A percentile compares a stretch with the other conserved stretches of the same genome.
Evolutionary conservation across 2,797 vertebrate genomes (phyloP).

Genomic region (Natrix natrix): DNA sequence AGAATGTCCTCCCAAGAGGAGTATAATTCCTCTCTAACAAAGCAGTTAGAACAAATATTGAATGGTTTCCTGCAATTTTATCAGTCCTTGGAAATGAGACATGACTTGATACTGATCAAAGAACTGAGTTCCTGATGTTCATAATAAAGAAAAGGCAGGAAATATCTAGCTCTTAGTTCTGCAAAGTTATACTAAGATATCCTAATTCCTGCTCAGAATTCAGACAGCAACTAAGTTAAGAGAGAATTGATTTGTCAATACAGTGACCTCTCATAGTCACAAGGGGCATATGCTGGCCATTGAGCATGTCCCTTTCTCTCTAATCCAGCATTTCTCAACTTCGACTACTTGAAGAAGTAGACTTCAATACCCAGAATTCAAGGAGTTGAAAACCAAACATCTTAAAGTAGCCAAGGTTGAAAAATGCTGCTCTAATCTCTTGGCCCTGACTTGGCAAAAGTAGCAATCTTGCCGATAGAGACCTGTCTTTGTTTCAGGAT

Average conservation of each 20-base stretch:
- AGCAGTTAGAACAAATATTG: not conserved
- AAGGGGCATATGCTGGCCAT: not conserved
- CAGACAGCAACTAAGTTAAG: not conserved
- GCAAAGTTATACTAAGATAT: not conserved
- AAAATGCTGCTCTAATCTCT: not conserved
- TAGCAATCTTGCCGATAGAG: not conserved
- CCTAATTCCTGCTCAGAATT: not conserved
- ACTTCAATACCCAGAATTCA: not conserved
- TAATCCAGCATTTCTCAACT: not conserved
- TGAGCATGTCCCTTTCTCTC: not conserved
- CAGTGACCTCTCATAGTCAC: not conserved
- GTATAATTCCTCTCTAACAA: not conserved
- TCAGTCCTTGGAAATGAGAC: not conserved
- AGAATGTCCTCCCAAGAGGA: not conserved
- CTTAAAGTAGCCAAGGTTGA: not conserved
- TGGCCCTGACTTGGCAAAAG: not conserved
- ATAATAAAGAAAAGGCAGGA: not conserved
- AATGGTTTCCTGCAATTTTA: not conserved
- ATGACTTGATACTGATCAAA: not conserved
- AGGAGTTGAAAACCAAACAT: not conserved
- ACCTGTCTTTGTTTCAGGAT: not conserved
- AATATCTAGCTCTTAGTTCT: not conserved
- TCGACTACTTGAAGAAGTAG: not conserved
- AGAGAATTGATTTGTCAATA: not conserved
- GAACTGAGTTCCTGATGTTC: not conserved